Base-by-base conservation (phyloP, 1,140 invertebrate genomes). In the Cydia pomonella region DNA sequence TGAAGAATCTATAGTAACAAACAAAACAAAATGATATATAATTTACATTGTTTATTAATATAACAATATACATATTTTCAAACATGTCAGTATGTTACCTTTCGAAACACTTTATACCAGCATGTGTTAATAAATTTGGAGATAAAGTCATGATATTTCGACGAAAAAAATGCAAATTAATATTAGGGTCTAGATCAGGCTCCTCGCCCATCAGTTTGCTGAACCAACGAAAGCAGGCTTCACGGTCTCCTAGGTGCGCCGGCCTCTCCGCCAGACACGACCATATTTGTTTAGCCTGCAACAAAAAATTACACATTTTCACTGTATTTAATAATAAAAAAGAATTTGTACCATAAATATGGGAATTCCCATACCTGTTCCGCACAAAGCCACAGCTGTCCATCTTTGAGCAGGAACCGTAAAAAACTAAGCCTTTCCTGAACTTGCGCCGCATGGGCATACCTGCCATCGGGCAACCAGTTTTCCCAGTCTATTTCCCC, bases 151-250 rank as follows among this genome's bases (percentile, higher is more conserved):
- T 94, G 79, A 99, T 97, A 87, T 99, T 99, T 80, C 97, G 97
- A 93, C 98, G 97, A 94, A 99, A 99, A 94, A 99, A 99, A 86
- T 98, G 97, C 89, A 97, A 96, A 86, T 98, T 99, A 76, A 99
- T 98, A 82, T 98, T 97, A 16, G 98, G 98, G 93, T 99, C 98
- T 64, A 99, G 93, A 93, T 99, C 98, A 5, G 98, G 98, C 87
- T 99, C 98, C 82, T 99, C 98, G 4, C 98, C 98, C 98, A 99
- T 99, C 72, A 99, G 93, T 93, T 99, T 98, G n/a, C 98, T 98
- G 93, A 99, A 99, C 98, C 98, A 99, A 84, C 98, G 98, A 93
- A 99, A 99, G 93, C 98, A 99, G 3, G 98, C 97, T 92, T 99
- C 98, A 59, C 98, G 95, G 92, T 99, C 99, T 3, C 96, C 96